Base-by-base conservation (phyloP, 2,113 vertebrate species). In the Rousettus leschenaultii region DNA sequence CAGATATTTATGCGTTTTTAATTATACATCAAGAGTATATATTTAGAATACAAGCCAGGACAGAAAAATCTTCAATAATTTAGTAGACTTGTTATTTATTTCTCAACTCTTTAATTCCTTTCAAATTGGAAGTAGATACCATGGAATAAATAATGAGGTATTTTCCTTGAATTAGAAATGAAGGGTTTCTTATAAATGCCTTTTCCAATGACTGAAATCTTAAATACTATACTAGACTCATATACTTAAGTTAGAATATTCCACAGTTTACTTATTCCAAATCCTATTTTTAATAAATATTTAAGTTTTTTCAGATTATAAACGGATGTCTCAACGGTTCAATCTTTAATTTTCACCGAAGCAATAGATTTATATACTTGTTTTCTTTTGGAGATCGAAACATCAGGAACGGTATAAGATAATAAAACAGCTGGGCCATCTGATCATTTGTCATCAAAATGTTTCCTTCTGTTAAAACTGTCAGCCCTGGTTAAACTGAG, bases 51-150 rank as follows among this genome's bases (percentile, higher is more conserved):
- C 28, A 77, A 91, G n/a, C 33, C n/a, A 38, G 15, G n/a, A 33
- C n/a, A 73, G 65, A 88, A 84, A 86, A 82, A 16, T 61, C 43
- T 95, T 93, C 70, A 77, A 4, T 87, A 71, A 90, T 91, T 92
- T 85, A 92, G 61, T 85, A 92, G 61, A 33, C 8, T 66, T 83
- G 61, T 18, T 82, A 73, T 53, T 95, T 85, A 92, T 79, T 86
- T 86, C 13, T 94, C 30, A 68, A 24, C 26, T 71, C 10, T 71
- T 86, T n/a, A 77, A 21, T 92, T 92, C 70, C 65, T 92, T 59
- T 0, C 48, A 87, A 68, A 66, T 87, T 85, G 77, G 43, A 63
- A 40, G 35, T 63, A 75, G 40, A 14, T 75, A 78, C 15, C 1
- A 0, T 90, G 16, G 38, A 51, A 24, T 97, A 73, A 88, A 51